A percentile compares a stretch with the other conserved stretches of the same genome.
Evolutionary conservation across 2,113 vertebrate genomes (phyloP).

Genomic region (Sylvia atricapilla): DNA sequence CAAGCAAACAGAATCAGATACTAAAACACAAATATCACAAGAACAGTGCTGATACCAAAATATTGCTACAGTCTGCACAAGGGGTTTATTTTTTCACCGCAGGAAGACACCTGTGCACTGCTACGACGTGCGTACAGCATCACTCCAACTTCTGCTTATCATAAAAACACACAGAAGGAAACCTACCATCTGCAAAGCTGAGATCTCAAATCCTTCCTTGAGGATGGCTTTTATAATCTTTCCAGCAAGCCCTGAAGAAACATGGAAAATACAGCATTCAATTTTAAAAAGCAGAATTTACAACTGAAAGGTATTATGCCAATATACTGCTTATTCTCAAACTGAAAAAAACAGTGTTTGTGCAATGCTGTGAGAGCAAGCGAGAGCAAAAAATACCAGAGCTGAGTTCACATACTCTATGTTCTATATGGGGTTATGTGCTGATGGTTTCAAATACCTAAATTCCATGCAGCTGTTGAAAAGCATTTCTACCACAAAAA

Average conservation of each 20-base stretch:
- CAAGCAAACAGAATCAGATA: not conserved
- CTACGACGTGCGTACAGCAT: not conserved
- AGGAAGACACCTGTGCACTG: not conserved
- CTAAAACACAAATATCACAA: not conserved
- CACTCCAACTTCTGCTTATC: not conserved
- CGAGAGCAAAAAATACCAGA: not conserved
- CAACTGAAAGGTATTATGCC: not conserved
- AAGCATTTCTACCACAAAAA: not conserved
- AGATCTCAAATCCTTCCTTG: slow-evolving; percentile 85
- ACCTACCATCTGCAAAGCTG: slow-evolving; percentile 90
- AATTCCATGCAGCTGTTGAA: not conserved
- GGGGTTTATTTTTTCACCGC: not conserved
- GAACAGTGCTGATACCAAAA: not conserved
- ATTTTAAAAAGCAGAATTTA: not conserved
- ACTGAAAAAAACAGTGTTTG: not conserved
- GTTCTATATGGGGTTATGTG: not conserved
- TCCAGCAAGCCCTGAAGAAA: slow-evolving; percentile 81
- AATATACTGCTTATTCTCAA: not conserved
- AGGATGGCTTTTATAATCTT: slow-evolving; percentile 88
- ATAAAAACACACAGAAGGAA: not conserved
- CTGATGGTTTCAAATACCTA: not conserved
- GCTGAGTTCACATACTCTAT: not conserved
- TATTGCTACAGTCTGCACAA: not conserved
- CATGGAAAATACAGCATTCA: not conserved
- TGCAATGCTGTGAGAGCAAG: not conserved